Conservation (phyloP, 2,113 vertebrate genomes). For the Nothocercus nigrocapillus region DNA sequence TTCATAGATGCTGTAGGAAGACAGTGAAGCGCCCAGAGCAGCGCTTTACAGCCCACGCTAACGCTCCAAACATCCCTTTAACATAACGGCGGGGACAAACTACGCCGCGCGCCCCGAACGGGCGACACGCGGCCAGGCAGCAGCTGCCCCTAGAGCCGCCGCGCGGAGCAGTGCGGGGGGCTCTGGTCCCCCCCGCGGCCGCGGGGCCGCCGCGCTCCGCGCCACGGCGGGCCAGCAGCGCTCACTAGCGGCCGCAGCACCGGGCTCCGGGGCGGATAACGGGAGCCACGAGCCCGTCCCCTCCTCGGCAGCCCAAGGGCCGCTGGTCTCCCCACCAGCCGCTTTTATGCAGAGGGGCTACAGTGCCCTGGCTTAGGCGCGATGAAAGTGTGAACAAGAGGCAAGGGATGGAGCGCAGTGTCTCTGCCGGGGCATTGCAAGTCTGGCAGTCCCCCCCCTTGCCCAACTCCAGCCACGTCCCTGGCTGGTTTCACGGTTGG, state of each 20-base stretch:
- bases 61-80: not conserved
- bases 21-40: not conserved
- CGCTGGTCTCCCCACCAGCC: not conserved
- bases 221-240: constrained; percentile 34
- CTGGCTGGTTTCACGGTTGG: accelerated
- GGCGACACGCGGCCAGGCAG: not conserved
- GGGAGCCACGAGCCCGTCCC: too few species aligned
- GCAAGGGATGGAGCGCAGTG: not conserved
- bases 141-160: not conserved
- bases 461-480: not conserved
- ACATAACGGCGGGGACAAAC: not conserved
- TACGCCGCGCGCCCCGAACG: not conserved
- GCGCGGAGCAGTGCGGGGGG: not conserved
- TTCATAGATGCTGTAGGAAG: not conserved
- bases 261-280: too few species aligned
- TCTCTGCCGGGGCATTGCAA: not conserved
- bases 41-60: not conserved
- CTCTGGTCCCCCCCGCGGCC: not conserved
- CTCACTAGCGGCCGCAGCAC: constrained; percentile 38
- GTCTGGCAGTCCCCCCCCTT: not conserved
- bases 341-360: accelerated
- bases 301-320: not conserved
- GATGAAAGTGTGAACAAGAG: accelerated
- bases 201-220: not conserved
- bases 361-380: not conserved